phyloP scores from a whole-genome alignment of 2,113 vertebrate species.

The Phylloscopus trochilus region DNA sequence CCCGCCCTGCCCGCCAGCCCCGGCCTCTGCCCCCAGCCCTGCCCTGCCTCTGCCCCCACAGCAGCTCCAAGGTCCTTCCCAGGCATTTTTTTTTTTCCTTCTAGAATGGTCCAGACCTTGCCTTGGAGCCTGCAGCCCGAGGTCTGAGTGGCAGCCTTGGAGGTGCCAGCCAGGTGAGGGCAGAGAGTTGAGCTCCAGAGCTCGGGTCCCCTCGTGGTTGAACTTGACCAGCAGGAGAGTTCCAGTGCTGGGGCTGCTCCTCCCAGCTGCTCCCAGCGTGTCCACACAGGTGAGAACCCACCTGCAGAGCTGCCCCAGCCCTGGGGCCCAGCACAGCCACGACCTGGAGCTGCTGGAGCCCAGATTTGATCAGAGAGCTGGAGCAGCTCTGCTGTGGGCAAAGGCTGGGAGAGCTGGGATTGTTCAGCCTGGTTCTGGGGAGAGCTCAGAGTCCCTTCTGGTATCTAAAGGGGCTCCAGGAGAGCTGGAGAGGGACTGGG shows the following conservation, averaged over 20 bases:
- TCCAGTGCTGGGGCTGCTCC: background rate
- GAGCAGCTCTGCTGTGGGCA: background rate
- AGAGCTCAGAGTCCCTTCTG: accelerated
- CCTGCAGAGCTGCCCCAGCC: background rate
- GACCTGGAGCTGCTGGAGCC: background rate
- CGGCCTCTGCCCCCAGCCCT: background rate
- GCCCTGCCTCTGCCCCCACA: background rate
- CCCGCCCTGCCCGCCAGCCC: background rate
- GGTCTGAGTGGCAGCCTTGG: background rate
- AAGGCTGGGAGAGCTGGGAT: background rate
- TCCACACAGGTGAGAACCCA: accelerated
- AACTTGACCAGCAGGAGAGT: background rate
- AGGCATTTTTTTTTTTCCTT: background rate
- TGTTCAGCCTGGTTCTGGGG: background rate
- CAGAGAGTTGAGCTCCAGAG: too few species aligned
- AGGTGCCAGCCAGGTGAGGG: background rate
- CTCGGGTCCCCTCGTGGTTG: accelerated
- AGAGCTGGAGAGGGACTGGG: background rate
- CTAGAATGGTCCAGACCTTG: background rate
- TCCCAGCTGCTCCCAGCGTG: background rate
- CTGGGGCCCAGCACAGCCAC: background rate
- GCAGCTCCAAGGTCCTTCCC: background rate
- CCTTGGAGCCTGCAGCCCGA: background rate
- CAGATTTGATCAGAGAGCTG: background rate
- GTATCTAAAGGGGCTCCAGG: background rate